Percentiles rank a stretch among this genome's conserved stretches.
phyloP scores from a whole-genome alignment of 2,888 invertebrate genomes.

The Diarsia dahlii region DNA sequence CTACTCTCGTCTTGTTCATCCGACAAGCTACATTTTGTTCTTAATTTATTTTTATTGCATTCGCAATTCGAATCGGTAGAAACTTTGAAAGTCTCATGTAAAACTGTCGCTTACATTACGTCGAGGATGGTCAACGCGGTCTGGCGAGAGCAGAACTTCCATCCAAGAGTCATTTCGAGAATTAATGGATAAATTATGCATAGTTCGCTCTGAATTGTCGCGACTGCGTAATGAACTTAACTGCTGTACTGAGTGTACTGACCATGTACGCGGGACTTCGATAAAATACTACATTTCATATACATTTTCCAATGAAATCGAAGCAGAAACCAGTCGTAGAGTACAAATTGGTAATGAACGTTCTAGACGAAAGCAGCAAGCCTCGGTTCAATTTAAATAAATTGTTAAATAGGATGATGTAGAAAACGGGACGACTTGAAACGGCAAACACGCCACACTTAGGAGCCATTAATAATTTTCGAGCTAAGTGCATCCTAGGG shows the following conservation, averaged over 20 bases:
- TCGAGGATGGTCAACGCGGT: constrained; percentile 82
- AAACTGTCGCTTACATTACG: constrained; percentile 79
- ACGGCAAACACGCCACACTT: constrained; percentile 64
- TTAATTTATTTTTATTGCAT: constrained; percentile 61
- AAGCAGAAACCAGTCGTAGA: constrained; percentile 51
- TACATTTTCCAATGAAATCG: constrained; percentile 69
- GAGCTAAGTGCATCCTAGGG: constrained; percentile 75
- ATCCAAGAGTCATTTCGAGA: constrained; percentile 86
- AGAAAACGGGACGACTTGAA: constrained; percentile 63
- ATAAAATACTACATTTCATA: constrained; percentile 78
- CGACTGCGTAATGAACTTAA: constrained; percentile 84
- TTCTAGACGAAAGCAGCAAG: constrained; percentile 43
- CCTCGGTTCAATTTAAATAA: constrained; percentile 48
- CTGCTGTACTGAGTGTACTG: constrained; percentile 76
- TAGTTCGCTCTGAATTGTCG: constrained; percentile 87
- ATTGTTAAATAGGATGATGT: constrained; percentile 52
- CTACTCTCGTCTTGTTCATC: constrained; percentile 38
- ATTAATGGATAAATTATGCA: constrained; percentile 90
- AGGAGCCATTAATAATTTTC: constrained; percentile 74
- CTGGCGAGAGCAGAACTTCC: constrained; percentile 84
- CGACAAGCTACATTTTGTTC: constrained; percentile 28
- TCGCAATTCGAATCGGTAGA: constrained; percentile 61
- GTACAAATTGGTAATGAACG: constrained; percentile 59
- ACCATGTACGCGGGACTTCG: constrained; percentile 75
- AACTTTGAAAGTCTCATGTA: constrained; percentile 79